Evolutionary conservation across 2,113 vertebrate genomes (phyloP).

Genomic region (Anguilla japonica): DNA sequence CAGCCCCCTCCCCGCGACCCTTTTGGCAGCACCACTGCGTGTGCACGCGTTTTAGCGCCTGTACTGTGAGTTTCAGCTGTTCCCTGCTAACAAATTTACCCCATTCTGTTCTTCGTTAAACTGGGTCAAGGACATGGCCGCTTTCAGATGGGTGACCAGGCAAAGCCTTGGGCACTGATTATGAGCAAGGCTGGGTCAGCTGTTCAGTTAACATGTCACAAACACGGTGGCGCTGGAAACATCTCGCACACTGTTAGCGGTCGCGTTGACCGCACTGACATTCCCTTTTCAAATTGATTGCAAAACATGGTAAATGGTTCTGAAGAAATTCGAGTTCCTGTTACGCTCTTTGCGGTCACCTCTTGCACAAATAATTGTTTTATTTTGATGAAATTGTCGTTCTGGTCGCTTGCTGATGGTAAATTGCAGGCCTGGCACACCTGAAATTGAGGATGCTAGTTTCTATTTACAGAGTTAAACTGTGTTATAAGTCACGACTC

Average conservation of each 20-base stretch:
- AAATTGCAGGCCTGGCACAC: neutral
- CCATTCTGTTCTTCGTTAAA: slow-evolving; percentile 31
- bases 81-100: slow-evolving; percentile 1
- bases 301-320: neutral
- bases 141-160: slow-evolving; percentile 29
- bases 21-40: neutral
- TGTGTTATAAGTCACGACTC: too few relatives aligned
- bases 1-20: neutral
- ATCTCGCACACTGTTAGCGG: slow-evolving; percentile 52
- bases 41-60: neutral
- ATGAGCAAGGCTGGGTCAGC: neutral
- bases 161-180: neutral
- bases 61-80: neutral
- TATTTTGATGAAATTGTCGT: neutral
- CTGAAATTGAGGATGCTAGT: neutral
- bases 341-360: neutral
- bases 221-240: slow-evolving; percentile 53
- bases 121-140: slow-evolving; percentile 38
- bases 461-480: neutral
- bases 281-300: neutral
- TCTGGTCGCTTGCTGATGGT: neutral
- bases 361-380: neutral
- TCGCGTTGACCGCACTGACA: slow-evolving; percentile 7
- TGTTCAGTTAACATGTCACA: slow-evolving; percentile 40
- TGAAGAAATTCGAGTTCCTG: neutral